Evolutionary conservation across 2,888 invertebrate genomes (phyloP), one percentile per base, ranked within the genome.

Genomic region (Agrypnus murinus): DNA sequence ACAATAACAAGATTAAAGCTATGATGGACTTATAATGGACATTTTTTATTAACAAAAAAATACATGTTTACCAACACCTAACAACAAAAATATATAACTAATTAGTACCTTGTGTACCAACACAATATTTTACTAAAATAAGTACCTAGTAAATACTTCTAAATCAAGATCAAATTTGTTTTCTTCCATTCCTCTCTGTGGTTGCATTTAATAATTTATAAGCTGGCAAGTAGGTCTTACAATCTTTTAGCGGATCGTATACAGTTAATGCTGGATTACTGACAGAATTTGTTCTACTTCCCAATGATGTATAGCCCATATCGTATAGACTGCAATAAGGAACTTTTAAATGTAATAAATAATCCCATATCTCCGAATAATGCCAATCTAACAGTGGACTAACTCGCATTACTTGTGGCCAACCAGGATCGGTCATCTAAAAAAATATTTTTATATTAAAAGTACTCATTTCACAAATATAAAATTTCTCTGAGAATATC

Each of bases 301-400:
- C 98, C 77, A 98, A 88, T 31, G 97, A 98, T 0, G 97, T 97
- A 83, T 93, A 97, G 87, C 99, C 99, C 82, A 88, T 86, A 83
- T 98, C 94, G 84, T 99, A 99, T 0, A 99, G 87, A 36, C 88
- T 87, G 84, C 99, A 99, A 83, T 98, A 99, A 17, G 97, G 95
- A 65, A 99, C 91, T 69, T 91, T 88, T 60, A 93, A 88, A 46
- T 89, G 87, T 17, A 94, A 86, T 4, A 99, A 88, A 81, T 97
- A 97, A 65, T 90, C 89, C 99, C 99, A 99, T 70, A 99, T 91
- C 81, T 98, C 93, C 25, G 90, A 89, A 83, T 97, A 98, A 8
- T 89, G 90, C 98, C 98, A 99, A 79, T 96, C 91, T n/a, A 99
- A 87, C 12, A 99, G 86, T 0, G 98, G 98, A 80, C 91, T 95